Evolutionary conservation across 2,888 invertebrate species (phyloP).

Genomic region (Ligdia adustata): DNA sequence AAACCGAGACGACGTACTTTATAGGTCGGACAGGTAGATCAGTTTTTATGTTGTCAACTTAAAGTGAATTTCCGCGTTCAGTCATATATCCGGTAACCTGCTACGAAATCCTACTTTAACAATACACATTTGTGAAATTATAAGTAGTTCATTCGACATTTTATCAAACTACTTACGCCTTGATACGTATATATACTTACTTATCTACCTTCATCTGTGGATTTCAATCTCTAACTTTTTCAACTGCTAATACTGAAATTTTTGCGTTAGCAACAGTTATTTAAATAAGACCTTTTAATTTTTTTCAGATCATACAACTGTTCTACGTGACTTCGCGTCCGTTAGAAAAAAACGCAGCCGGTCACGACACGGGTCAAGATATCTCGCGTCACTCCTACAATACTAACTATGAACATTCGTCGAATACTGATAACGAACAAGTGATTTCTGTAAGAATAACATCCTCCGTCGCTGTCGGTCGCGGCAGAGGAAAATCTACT

Average conservation of each 20-base stretch:
- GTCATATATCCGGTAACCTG: constrained; percentile 32
- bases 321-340: constrained; percentile 57
- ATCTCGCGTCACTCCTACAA: constrained; percentile 43
- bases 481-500: constrained; percentile 60
- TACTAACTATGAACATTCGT: constrained; percentile 45
- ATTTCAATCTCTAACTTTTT: no score
- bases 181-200: no score
- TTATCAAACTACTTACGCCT: not conserved
- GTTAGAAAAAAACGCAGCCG: constrained; percentile 42
- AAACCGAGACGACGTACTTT: constrained; percentile 47
- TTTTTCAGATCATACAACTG: constrained; percentile 66
- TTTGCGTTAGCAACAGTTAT: no score
- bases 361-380: constrained; percentile 38
- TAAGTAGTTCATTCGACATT: constrained; percentile 15
- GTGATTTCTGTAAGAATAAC: constrained; percentile 84
- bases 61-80: constrained; percentile 40
- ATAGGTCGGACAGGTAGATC: constrained; percentile 49
- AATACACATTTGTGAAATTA: constrained; percentile 15
- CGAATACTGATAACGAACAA: constrained; percentile 62
- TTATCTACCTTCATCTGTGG: no score
- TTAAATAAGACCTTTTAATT: no score
- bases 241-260: no score
- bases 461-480: constrained; percentile 84
- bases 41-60: constrained; percentile 47
- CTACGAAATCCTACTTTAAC: constrained; percentile 19